Percentiles rank a stretch among this genome's conserved stretches.
These are phyloP conservation scores for Bombus superbus DNA, from an alignment of 1,140 invertebrate species.

Conservation along the genomic window DNA sequence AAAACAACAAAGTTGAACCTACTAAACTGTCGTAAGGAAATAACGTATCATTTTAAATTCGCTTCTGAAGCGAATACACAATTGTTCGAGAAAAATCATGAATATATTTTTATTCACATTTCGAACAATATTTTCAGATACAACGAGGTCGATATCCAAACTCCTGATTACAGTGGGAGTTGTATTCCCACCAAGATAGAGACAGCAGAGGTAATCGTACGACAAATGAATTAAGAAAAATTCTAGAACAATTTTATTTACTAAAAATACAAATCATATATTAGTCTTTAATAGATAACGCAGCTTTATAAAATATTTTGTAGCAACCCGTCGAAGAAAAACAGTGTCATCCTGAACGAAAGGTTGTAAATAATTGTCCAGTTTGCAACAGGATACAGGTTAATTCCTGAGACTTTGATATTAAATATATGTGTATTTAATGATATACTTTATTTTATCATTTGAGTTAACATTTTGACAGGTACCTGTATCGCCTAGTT, in stretches of 20 bases:
- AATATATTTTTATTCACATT: neutral
- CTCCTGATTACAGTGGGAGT: neutral
- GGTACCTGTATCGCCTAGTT: neutral
- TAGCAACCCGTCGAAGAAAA: neutral
- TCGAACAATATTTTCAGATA: neutral
- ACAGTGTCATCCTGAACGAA: too few species aligned
- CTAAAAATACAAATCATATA: neutral
- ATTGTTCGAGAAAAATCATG: neutral
- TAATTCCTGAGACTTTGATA: neutral
- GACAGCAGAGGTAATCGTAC: neutral
- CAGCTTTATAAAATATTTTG: slow-evolving; percentile 2
- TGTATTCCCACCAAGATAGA: neutral
- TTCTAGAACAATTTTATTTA: neutral
- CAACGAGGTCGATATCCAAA: neutral
- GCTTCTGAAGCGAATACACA: neutral
- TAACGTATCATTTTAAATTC: neutral
- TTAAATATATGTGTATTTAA: neutral
- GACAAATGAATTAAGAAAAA: neutral
- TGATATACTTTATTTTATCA: neutral
- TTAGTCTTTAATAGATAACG: neutral
- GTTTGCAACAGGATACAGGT: slow-evolving; percentile 32
- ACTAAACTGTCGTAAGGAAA: slow-evolving; percentile 30
- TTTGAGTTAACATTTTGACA: neutral
- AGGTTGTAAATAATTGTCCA: neutral
- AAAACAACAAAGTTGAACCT: slow-evolving; percentile 51